Percentiles rank a stretch among this genome's conserved stretches.
Evolutionary conservation across 2,888 invertebrate genomes (phyloP).

Genomic region (Orthosia incerta): DNA sequence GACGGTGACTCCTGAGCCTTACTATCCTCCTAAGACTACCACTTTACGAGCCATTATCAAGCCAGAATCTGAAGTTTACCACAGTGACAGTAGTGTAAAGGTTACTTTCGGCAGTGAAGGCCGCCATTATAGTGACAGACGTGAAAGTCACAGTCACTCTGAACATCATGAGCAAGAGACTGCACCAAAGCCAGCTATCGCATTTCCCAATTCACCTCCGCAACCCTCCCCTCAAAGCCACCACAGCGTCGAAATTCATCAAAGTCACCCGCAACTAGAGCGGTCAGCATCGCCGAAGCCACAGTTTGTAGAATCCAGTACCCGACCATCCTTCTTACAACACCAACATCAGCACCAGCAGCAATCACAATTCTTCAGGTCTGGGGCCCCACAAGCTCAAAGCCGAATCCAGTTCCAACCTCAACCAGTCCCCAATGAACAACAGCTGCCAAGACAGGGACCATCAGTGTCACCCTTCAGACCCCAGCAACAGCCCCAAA

Average conservation of each 20-base stretch:
- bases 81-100: constrained; percentile 95
- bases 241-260: constrained; percentile 47
- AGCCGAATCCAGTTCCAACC: constrained; percentile 88
- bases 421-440: constrained; percentile 83
- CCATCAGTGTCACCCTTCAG: constrained; percentile 85
- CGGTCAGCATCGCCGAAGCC: constrained; percentile 79
- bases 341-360: constrained; percentile 62
- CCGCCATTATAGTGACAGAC: constrained; percentile 83
- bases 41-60: constrained; percentile 96
- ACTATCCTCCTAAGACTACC: constrained; percentile 93
- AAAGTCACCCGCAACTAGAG: constrained; percentile 74
- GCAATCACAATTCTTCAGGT: constrained; percentile 74
- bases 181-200: constrained; percentile 92
- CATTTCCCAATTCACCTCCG: constrained; percentile 85
- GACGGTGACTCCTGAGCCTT: constrained; percentile 90
- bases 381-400: constrained; percentile 82
- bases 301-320: constrained; percentile 74
- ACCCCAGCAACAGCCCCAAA: constrained; percentile 73
- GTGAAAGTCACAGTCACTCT: constrained; percentile 77
- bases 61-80: constrained; percentile 96
- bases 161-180: constrained; percentile 91
- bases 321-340: constrained; percentile 73
- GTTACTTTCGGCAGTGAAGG: constrained; percentile 95
- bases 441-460: constrained; percentile 86
- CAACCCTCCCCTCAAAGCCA: constrained; percentile 62